Evolutionary conservation across 2,113 vertebrate species (phyloP).

Genomic region (Nothobranchius furzeri): DNA sequence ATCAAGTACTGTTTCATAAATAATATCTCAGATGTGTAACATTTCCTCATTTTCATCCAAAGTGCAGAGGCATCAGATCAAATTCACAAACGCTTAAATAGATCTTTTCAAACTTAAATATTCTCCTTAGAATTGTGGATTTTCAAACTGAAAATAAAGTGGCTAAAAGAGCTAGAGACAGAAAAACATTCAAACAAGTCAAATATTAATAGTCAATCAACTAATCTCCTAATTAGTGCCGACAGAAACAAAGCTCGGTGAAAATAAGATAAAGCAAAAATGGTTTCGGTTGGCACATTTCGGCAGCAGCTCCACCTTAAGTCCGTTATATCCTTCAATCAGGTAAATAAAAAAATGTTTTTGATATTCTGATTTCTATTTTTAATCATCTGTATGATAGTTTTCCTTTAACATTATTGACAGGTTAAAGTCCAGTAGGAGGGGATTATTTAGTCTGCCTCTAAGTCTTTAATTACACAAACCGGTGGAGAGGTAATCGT

Average conservation of each 20-base stretch:
- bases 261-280: slow-evolving; percentile 12
- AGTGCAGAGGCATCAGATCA: slow-evolving; percentile 39
- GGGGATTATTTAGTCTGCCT: not conserved
- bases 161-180: not conserved
- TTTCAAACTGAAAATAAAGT: not conserved
- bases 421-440: too few relatives aligned
- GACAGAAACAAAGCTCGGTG: slow-evolving; percentile 9
- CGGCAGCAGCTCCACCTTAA: not conserved
- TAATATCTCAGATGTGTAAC: slow-evolving; percentile 18
- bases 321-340: not conserved
- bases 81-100: slow-evolving; percentile 19
- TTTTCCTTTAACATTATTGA: too few relatives aligned
- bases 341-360: not conserved
- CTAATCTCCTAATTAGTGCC: not conserved
- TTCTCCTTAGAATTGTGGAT: not conserved
- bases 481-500: too few relatives aligned
- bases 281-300: slow-evolving; percentile 46
- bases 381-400: slow-evolving; percentile 8
- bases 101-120: not conserved
- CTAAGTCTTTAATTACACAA: not conserved
- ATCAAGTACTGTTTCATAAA: not conserved
- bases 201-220: not conserved
- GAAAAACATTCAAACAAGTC: not conserved
- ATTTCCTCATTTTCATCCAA: slow-evolving; percentile 40
- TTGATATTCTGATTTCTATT: not conserved